A percentile compares a stretch with the other conserved stretches of the same genome.
Conservation (phyloP, 2,888 invertebrate genomes). For the Pinctada fucata region DNA sequence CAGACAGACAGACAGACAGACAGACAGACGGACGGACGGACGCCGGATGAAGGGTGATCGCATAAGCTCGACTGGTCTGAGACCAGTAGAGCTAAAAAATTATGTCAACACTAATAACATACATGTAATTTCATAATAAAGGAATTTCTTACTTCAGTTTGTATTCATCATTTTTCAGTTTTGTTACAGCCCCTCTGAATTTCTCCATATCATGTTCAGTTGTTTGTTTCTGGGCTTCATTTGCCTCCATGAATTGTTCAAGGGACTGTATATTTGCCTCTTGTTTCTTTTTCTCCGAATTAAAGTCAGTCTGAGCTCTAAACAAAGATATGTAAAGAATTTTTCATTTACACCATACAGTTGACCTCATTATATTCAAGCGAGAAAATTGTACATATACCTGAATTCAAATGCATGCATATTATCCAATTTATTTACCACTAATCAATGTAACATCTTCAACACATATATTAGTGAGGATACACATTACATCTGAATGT, state of each 20-base stretch:
- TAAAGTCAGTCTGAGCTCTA: constrained; percentile 69
- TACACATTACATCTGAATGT: not conserved
- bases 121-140: not conserved
- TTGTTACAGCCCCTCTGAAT: constrained; percentile 62
- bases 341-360: no score
- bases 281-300: constrained; percentile 63
- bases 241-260: constrained; percentile 63
- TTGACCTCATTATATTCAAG: no score
- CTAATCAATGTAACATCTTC: no score
- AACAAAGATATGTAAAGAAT: not conserved
- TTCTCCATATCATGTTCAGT: constrained; percentile 67
- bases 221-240: constrained; percentile 60
- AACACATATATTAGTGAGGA: no score
- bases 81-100: no score
- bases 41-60: no score
- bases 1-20: no score
- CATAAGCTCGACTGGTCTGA: no score
- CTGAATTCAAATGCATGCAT: not conserved
- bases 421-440: no score
- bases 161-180: constrained; percentile 62
- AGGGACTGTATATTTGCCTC: constrained; percentile 72
- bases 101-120: not conserved
- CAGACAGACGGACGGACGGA: no score
- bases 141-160: constrained; percentile 53
- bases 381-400: not conserved